phyloP scores from a whole-genome alignment of 2,113 vertebrate species.

The Dendrocopos noguchii region DNA sequence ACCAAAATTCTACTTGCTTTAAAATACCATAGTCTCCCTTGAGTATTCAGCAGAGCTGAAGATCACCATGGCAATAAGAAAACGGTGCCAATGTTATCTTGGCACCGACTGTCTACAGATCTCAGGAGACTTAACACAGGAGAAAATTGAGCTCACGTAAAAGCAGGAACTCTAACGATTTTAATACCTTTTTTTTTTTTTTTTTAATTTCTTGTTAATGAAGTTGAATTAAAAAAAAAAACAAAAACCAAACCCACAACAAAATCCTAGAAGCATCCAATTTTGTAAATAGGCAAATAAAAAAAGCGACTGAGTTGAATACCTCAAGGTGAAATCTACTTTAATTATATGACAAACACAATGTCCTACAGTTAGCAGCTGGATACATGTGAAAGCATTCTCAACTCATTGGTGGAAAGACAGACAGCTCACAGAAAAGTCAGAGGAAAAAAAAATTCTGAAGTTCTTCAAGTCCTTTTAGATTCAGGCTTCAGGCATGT shows the following conservation, averaged over 20 bases:
- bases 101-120: conserved; percentile 67
- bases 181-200: not conserved
- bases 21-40: conserved; percentile 75
- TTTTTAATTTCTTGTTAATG: conserved; percentile 69
- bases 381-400: not conserved
- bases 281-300: conserved; percentile 60
- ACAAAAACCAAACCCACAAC: not conserved
- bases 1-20: conserved; percentile 79
- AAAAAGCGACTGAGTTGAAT: not conserved
- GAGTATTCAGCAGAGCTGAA: conserved; percentile 77
- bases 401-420: not conserved
- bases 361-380: not conserved
- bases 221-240: conserved; percentile 38
- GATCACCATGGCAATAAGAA: conserved; percentile 84
- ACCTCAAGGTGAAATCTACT: not conserved
- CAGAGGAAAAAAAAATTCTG: not conserved
- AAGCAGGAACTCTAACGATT: conserved; percentile 51
- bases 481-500: not conserved
- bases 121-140: conserved; percentile 68
- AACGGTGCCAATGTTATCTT: conserved; percentile 76
- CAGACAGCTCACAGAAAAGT: not conserved
- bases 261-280: not conserved
- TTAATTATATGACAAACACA: not conserved
- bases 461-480: not conserved
- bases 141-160: conserved; percentile 71